phyloP scores from a whole-genome alignment of 2,888 invertebrate species.

The Hydraecia micacea region DNA sequence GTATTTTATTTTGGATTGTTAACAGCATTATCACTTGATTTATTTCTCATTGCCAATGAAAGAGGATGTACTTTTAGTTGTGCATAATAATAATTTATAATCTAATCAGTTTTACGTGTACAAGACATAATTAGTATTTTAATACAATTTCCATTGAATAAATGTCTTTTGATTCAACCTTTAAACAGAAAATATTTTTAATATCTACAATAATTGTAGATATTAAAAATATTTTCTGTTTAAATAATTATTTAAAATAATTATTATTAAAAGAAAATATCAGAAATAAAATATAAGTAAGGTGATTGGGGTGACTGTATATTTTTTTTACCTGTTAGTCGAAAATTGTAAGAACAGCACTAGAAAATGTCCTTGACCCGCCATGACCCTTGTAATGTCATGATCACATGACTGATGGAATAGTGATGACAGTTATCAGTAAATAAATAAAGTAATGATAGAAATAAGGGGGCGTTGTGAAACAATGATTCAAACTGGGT shows the following conservation, averaged over 20 bases:
- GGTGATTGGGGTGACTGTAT: neutral
- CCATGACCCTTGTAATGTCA: constrained; percentile 25
- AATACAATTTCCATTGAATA: constrained; percentile 56
- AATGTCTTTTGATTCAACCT: constrained; percentile 60
- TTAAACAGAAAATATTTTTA: neutral
- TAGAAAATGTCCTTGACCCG: constrained; percentile 11
- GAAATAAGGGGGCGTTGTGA: neutral
- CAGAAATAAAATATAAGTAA: no score
- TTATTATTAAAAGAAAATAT: neutral
- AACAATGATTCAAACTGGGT: constrained; percentile 9
- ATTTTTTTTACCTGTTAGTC: neutral
- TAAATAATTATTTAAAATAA: no score
- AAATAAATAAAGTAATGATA: neutral
- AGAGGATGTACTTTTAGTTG: constrained; percentile 88
- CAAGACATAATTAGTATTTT: constrained; percentile 53
- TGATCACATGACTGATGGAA: constrained; percentile 8
- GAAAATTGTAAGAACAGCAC: constrained; percentile 10
- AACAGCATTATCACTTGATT: constrained; percentile 81
- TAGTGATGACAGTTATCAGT: neutral
- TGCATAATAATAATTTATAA: constrained; percentile 73
- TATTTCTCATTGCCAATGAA: constrained; percentile 87
- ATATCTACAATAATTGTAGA: neutral
- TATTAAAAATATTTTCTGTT: no score
- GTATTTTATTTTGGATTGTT: constrained; percentile 83
- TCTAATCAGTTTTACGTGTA: constrained; percentile 58